Evolutionary conservation across 2,113 vertebrate species (phyloP).

Genomic region (Brachirus orientalis): DNA sequence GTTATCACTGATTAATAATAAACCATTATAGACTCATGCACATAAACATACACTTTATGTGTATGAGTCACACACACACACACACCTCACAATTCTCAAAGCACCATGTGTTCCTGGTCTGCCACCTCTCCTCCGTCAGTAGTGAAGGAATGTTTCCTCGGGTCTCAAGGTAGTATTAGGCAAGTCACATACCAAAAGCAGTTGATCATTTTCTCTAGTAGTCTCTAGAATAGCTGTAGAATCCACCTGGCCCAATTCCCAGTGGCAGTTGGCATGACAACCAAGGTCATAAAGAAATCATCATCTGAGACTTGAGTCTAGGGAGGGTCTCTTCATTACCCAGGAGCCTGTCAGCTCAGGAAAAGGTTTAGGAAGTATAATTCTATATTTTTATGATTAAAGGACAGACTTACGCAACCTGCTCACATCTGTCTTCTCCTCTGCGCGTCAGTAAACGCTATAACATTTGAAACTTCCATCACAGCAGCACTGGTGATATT

Average conservation of each 20-base stretch:
- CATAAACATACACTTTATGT: conserved; percentile 17
- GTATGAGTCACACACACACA: too few species aligned
- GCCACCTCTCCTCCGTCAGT: background rate
- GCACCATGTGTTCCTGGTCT: conserved; percentile 2
- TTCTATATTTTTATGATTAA: background rate
- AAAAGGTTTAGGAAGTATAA: background rate
- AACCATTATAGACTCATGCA: conserved; percentile 31
- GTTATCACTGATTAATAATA: conserved; percentile 62
- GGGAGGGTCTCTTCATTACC: background rate
- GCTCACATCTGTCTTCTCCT: background rate
- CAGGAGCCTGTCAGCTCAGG: background rate
- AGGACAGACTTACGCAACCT: background rate
- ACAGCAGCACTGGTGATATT: conserved; percentile 12
- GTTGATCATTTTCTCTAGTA: background rate
- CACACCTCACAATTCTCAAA: conserved; percentile 4
- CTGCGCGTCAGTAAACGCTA: background rate
- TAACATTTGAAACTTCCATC: background rate
- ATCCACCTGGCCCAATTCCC: conserved; percentile 1
- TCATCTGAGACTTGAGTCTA: background rate
- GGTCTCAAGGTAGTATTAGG: background rate
- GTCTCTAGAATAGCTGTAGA: background rate
- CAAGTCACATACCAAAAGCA: background rate
- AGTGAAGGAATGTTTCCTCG: background rate
- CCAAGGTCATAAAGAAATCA: conserved; percentile 11
- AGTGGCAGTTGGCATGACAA: conserved; percentile 3